phyloP scores from a whole-genome alignment of 2,888 invertebrate genomes.

The Hypolimnas misippus region DNA sequence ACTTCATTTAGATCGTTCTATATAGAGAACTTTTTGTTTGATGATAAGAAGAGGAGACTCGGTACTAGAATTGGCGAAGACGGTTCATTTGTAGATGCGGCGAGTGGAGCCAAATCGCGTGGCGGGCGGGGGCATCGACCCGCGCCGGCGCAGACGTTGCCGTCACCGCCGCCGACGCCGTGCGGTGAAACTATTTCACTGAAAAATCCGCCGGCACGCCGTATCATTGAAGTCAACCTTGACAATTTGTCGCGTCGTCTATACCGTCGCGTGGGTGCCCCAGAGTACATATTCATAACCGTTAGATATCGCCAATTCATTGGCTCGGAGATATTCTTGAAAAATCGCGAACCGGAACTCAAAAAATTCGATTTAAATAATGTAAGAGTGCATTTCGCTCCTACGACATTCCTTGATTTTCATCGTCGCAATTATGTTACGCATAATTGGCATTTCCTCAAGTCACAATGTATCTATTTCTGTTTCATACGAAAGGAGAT shows the following conservation, averaged over 20 bases:
- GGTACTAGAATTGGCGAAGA: slow-evolving; percentile 51
- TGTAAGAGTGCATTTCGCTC: not conserved
- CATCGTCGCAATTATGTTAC: slow-evolving; percentile 15
- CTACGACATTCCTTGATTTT: not conserved
- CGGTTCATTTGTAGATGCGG: slow-evolving; percentile 67
- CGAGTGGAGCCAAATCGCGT: slow-evolving; percentile 74
- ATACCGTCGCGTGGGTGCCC: slow-evolving; percentile 74
- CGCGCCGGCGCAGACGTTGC: slow-evolving; percentile 77
- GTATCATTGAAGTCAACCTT: slow-evolving; percentile 80
- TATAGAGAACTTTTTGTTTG: slow-evolving; percentile 12
- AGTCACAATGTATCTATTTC: slow-evolving; percentile 31
- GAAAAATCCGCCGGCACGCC: slow-evolving; percentile 76
- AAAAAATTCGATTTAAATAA: not conserved
- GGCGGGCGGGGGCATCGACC: slow-evolving; percentile 78
- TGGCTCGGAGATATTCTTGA: slow-evolving; percentile 34
- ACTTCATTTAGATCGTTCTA: too few species aligned
- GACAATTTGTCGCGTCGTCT: slow-evolving; percentile 80
- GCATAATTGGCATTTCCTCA: slow-evolving; percentile 32
- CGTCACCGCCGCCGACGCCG: slow-evolving; percentile 68
- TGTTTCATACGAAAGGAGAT: slow-evolving; percentile 25
- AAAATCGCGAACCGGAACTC: not conserved
- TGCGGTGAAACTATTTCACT: slow-evolving; percentile 80
- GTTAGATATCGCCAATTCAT: slow-evolving; percentile 73
- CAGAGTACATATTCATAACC: slow-evolving; percentile 67
- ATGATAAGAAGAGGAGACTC: slow-evolving; percentile 22